Percentiles rank a stretch among this genome's conserved stretches.
Evolutionary conservation across 2,797 vertebrate species (phyloP).

Genomic region (Coracias cyanogaster): DNA sequence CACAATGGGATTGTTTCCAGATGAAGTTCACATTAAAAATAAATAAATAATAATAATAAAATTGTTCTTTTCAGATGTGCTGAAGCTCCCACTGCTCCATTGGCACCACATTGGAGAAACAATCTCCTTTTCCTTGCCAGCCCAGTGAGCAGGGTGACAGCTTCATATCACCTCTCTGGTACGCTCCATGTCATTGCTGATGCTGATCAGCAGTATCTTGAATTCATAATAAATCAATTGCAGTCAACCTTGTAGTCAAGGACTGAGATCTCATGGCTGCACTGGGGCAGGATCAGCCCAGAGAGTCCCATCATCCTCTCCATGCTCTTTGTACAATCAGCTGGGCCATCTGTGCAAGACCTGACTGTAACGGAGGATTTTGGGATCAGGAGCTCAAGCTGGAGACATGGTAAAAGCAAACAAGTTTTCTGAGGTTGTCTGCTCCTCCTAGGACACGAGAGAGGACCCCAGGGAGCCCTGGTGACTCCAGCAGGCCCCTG

Average conservation of each 20-base stretch:
- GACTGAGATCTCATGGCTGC: neutral
- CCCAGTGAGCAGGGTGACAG: neutral
- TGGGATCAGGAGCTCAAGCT: neutral
- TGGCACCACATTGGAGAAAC: neutral
- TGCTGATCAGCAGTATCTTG: neutral
- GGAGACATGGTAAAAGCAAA: accelerated
- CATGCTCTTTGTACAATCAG: neutral
- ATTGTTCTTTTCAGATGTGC: neutral
- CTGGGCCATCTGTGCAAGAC: accelerated
- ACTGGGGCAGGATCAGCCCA: neutral
- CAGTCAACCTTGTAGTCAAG: neutral
- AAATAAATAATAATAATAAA: too few relatives aligned
- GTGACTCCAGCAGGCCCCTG: neutral
- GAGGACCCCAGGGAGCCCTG: neutral
- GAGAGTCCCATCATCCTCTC: accelerated
- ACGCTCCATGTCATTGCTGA: neutral
- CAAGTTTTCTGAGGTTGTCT: neutral
- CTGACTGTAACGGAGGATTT: accelerated
- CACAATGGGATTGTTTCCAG: neutral
- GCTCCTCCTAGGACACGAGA: neutral
- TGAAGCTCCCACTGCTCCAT: neutral
- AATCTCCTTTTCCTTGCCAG: neutral
- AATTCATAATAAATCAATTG: neutral
- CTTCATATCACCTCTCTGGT: neutral
- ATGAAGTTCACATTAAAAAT: neutral